Evolutionary conservation across 2,888 invertebrate species (phyloP).

Genomic region (Troides oblongomaculatus): DNA sequence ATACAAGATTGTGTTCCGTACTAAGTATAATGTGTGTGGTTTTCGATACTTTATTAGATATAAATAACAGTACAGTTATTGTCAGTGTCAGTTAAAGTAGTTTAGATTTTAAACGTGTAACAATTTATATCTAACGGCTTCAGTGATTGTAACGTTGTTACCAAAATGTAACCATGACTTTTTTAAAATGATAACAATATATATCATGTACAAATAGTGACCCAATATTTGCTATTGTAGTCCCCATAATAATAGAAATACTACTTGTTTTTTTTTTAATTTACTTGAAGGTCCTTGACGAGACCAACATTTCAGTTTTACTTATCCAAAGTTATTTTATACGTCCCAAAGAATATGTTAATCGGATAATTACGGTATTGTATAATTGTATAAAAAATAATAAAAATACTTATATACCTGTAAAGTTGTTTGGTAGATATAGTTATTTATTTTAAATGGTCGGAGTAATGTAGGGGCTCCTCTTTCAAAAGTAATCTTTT

Average conservation of each 20-base stretch:
- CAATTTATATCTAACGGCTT: conserved; percentile 18
- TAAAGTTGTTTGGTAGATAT: conserved; percentile 71
- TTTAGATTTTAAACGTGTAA: conserved; percentile 21
- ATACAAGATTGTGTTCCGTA: conserved; percentile 4
- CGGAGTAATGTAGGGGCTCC: conserved; percentile 59
- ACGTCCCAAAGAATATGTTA: conserved; percentile 76
- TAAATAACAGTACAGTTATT: conserved; percentile 23
- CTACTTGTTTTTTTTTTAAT: background rate
- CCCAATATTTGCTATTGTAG: conserved; percentile 16
- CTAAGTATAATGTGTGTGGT: conserved; percentile 23
- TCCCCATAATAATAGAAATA: background rate
- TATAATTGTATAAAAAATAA: conserved; percentile 77
- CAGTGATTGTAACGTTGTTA: conserved; percentile 40
- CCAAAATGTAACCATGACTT: conserved; percentile 62
- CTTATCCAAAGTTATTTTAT: conserved; percentile 73
- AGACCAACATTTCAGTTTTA: conserved; percentile 42
- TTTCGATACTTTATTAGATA: conserved; percentile 28
- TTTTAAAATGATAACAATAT: conserved; percentile 40
- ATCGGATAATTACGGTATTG: conserved; percentile 68
- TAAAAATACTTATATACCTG: conserved; percentile 74
- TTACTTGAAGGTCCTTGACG: too few species aligned
- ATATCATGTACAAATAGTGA: conserved; percentile 25
- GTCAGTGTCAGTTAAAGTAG: conserved; percentile 21
- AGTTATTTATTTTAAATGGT: conserved; percentile 73
- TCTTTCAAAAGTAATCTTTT: conserved; percentile 74